Percentiles rank a stretch among this genome's conserved stretches.
phyloP scores from a whole-genome alignment of 1,140 invertebrate genomes.

The Trichonephila clavata region DNA sequence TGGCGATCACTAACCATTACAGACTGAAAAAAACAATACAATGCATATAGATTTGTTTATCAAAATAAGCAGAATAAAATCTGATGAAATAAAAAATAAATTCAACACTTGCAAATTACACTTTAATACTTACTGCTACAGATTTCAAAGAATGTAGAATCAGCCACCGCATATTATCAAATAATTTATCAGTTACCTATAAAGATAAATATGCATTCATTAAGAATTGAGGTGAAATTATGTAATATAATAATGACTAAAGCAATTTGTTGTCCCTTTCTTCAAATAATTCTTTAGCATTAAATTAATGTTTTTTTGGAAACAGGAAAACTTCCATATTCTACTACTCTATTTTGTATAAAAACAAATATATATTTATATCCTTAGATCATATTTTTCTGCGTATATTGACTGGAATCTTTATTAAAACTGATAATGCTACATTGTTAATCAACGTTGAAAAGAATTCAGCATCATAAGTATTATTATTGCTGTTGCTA shows the following conservation, averaged over 20 bases:
- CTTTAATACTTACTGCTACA: slow-evolving; percentile 83
- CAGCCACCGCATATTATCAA: slow-evolving; percentile 87
- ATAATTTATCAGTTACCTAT: slow-evolving; percentile 82
- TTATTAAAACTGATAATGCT: background rate
- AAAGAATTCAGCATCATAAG: background rate
- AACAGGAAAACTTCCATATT: too few relatives aligned
- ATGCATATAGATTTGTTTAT: background rate
- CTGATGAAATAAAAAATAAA: background rate
- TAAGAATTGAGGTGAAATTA: too few relatives aligned
- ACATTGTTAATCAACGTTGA: background rate
- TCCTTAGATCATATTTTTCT: too few relatives aligned
- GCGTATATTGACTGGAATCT: too few relatives aligned
- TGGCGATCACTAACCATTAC: slow-evolving; percentile 89
- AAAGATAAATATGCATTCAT: background rate
- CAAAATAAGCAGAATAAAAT: background rate
- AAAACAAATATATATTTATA: too few relatives aligned
- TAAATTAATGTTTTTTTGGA: too few relatives aligned
- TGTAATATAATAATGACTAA: too few relatives aligned
- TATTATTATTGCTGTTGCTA: too few relatives aligned
- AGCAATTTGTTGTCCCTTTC: too few relatives aligned
- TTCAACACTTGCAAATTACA: background rate
- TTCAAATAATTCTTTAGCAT: too few relatives aligned
- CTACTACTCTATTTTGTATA: too few relatives aligned
- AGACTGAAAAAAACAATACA: slow-evolving; percentile 66
- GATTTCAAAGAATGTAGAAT: slow-evolving; percentile 90